Evolutionary conservation across 1,140 invertebrate species (phyloP), one percentile per base, ranked within the genome.

Genomic region (Phymorhynchus buccinoides): DNA sequence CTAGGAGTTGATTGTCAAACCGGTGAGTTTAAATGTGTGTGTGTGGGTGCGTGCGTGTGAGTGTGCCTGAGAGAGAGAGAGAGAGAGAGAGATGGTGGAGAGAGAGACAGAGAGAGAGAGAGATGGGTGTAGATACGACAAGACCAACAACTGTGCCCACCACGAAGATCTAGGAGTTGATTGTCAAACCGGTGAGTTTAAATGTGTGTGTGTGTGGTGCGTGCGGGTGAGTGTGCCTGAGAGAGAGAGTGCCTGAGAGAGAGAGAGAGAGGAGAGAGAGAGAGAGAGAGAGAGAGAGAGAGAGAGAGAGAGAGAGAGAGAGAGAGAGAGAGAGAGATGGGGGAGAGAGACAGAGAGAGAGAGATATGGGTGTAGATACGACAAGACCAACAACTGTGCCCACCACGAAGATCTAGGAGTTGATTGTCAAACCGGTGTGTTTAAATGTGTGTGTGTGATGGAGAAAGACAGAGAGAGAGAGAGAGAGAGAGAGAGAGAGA

Each of bases 31-130:
- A n/a, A n/a, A n/a, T n/a, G n/a, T n/a, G n/a, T n/a, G n/a, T n/a
- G n/a, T n/a, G n/a, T n/a, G n/a, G n/a, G n/a, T n/a, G n/a, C n/a
- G n/a, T n/a, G n/a, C n/a, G n/a, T n/a, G n/a, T n/a, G n/a, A n/a
- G n/a, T n/a, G n/a, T n/a, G n/a, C n/a, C n/a, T n/a, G n/a, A n/a
- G n/a, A n/a, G n/a, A n/a, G n/a, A n/a, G n/a, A n/a, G n/a, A n/a
- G n/a, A n/a, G n/a, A n/a, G n/a, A n/a, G n/a, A n/a, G n/a, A n/a
- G n/a, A n/a, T n/a, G n/a, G n/a, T n/a, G n/a, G n/a, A n/a, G n/a
- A n/a, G n/a, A n/a, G 96, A 96, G 41, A 96, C 96, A 83, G 96
- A 97, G 91, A 94, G 94, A 0, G 93, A 92, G 52, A 88, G 96
- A 4, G 93, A 95, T 30, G 91, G 95, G 48, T 97, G 96, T 89